Base-by-base conservation (phyloP, 2,797 vertebrate species). In the Pangasius sanitwongsei region DNA sequence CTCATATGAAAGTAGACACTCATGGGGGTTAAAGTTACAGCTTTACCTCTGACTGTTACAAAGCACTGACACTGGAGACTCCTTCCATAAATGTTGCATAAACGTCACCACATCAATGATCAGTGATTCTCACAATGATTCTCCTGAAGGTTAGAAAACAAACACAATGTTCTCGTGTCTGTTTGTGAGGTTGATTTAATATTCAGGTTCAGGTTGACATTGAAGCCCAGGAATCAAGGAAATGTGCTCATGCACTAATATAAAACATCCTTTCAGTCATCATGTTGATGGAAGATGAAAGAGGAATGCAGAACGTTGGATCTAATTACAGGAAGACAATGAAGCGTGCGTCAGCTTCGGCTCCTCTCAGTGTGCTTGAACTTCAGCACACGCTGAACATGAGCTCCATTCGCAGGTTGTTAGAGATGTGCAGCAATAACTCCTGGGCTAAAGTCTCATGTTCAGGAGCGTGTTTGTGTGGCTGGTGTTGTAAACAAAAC, bases 401-500 rank as follows among this genome's bases (percentile, higher is more conserved):
- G 18, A 83, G 13, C 50, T 67, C 41, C 41, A 84, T 48, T 48
- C 25, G 4, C 41, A 16, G 61, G 25, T 65, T 65, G n/a, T 67
- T 65, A 48, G 61, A 31, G 20, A 18, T 12, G 28, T 67, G 28
- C 25, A 65, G 28, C 7, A 11, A 18, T 48, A 65, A 67, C 0
- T 41, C 6, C 61, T 50, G 41, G 44, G 12, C 61, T 15, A 2
- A 63, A 48, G 41, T 67, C 41, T 50, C 34, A 25, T 16, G n/a
- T n/a, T n/a, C 37, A 63, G 81, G 23, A 61, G 57, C n/a, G 59
- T 44, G 81, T 41, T 37, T 63, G 41, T 23, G 23, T 2, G 81
- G 34, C 25, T n/a, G 50, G 57, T 63, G 80, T 3, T 28, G 37
- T 83, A 84, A 84, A 84, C 83, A 84, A 67, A 67, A 50, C 83